A percentile compares a stretch with the other conserved stretches of the same genome.
These are phyloP conservation scores for Diabrotica virgifera DNA, from an alignment of 1,140 invertebrate species.

Conservation along the genomic window DNA sequence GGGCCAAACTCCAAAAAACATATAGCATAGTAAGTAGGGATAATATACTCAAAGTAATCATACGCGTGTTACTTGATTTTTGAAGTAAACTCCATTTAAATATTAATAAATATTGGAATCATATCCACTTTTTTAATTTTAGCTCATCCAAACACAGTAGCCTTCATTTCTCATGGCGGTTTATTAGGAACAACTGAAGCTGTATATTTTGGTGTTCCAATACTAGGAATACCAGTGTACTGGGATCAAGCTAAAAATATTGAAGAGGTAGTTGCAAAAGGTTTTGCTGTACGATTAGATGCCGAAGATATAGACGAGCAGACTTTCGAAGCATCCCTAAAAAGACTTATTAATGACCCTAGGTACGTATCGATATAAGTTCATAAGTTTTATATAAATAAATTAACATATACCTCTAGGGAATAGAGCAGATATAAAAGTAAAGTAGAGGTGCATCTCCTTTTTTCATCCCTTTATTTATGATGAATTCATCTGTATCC, in stretches of 20 bases:
- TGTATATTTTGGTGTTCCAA: constrained; percentile 52
- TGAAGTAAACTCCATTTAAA: no score
- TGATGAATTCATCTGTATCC: no score
- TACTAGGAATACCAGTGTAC: constrained; percentile 49
- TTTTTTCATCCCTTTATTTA: no score
- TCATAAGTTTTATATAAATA: no score
- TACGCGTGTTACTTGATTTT: no score
- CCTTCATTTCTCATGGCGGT: constrained; percentile 40
- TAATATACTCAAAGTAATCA: no score
- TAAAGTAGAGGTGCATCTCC: no score
- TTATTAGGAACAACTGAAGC: constrained; percentile 47
- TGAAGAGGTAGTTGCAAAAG: constrained; percentile 32
- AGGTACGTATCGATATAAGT: constrained; percentile 23
- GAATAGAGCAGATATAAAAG: no score
- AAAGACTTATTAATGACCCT: constrained; percentile 42
- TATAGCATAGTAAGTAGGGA: no score
- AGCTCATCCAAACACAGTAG: constrained; percentile 38
- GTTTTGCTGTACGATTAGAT: constrained; percentile 37
- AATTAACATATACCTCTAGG: no score
- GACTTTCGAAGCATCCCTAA: constrained; percentile 35
- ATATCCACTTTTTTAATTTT: constrained; percentile 16
- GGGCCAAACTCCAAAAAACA: no score
- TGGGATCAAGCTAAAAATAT: constrained; percentile 43
- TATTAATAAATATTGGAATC: no score
- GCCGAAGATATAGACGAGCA: constrained; percentile 42